These are phyloP conservation scores for Sebastolobus alascanus DNA, from an alignment of 2,797 vertebrate genomes.

Conservation along the genomic window DNA sequence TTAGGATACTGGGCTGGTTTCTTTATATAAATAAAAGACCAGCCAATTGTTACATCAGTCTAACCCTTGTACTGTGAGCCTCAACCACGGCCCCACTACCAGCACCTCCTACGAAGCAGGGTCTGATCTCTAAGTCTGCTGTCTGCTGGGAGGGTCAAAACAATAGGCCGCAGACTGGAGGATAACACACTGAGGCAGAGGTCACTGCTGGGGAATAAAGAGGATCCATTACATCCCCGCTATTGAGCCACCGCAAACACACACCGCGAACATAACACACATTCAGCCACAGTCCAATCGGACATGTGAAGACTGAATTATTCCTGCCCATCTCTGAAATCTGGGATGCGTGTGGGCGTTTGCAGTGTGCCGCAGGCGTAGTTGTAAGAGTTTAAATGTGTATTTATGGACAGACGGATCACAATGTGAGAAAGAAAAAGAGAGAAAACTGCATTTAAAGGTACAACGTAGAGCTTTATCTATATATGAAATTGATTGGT, in stretches of 20 bases:
- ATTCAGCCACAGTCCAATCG: conserved; percentile 28
- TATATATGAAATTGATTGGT: conserved; percentile 26
- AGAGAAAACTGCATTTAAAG: conserved; percentile 6
- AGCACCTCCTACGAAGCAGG: conserved; percentile 20
- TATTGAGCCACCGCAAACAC: conserved; percentile 24
- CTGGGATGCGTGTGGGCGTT: conserved; percentile 57
- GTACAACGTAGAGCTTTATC: neutral
- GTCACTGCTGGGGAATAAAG: conserved; percentile 23
- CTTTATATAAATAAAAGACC: neutral
- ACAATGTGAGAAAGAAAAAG: conserved; percentile 14
- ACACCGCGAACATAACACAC: conserved; percentile 7
- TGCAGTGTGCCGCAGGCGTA: conserved; percentile 51
- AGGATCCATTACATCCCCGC: conserved; percentile 28
- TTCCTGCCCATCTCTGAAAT: conserved; percentile 50
- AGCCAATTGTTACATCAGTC: neutral
- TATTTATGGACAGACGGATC: conserved; percentile 53
- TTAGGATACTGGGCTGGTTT: neutral
- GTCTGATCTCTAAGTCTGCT: conserved; percentile 48
- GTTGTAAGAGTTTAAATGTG: conserved; percentile 55
- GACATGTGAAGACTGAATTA: conserved; percentile 46
- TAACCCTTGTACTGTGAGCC: conserved; percentile 1
- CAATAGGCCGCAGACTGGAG: conserved; percentile 34
- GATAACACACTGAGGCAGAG: conserved; percentile 34
- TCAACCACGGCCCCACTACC: neutral
- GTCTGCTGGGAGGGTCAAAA: conserved; percentile 49